Conservation (phyloP, 2,113 vertebrate genomes). For the Hepsetus odoe region DNA sequence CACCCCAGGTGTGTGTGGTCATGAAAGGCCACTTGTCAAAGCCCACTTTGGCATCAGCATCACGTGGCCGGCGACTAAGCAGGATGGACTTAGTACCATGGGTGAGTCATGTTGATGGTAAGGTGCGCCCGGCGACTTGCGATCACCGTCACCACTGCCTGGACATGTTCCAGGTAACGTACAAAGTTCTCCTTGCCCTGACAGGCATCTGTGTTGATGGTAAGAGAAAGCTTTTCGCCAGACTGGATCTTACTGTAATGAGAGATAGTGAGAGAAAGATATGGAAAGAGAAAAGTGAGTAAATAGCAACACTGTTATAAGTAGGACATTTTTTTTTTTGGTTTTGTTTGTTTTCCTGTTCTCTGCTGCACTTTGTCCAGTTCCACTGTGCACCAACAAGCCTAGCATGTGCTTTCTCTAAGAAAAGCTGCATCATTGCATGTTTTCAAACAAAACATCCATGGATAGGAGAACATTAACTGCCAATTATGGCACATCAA, state of each 20-base stretch:
- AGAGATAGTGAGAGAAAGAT: neutral
- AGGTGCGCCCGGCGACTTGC: slow-evolving; percentile 90
- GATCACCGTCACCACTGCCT: slow-evolving; percentile 95
- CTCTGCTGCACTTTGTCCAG: no score
- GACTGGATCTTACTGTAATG: slow-evolving; percentile 87
- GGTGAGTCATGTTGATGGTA: slow-evolving; percentile 99
- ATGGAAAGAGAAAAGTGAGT: neutral
- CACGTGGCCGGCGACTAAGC: slow-evolving; percentile 91
- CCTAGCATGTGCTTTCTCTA: no score
- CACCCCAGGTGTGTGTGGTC: slow-evolving; percentile 98
- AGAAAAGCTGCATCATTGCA: no score
- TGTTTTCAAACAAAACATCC: no score
- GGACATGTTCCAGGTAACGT: slow-evolving; percentile 96
- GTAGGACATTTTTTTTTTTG: no score
- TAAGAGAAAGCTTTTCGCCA: slow-evolving; percentile 84
- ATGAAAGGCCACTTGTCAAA: slow-evolving; percentile 99
- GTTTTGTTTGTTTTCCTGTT: no score
- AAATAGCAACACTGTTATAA: no score
- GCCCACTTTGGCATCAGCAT: slow-evolving; percentile 95
- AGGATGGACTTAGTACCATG: slow-evolving; percentile 97
- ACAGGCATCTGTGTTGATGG: slow-evolving; percentile 86
- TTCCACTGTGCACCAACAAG: no score
- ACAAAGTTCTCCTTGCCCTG: slow-evolving; percentile 97
- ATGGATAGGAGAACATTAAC: no score
- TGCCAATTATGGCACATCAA: no score